These are phyloP conservation scores for Ginglymostoma cirratum DNA, from an alignment of 2,113 vertebrate species.

Conservation along the genomic window DNA sequence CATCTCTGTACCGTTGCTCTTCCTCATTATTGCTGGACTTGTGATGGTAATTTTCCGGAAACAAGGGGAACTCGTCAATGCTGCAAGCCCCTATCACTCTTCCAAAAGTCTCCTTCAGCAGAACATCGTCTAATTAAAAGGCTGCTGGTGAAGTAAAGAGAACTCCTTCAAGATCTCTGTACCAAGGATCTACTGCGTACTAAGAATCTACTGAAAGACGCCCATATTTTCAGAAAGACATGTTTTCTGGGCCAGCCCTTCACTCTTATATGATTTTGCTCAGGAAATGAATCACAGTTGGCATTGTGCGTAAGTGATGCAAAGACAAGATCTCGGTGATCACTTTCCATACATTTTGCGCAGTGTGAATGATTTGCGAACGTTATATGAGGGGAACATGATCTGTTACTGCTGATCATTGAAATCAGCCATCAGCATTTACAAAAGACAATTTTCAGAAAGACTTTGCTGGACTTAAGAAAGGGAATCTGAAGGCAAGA, in stretches of 20 bases:
- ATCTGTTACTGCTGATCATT: background rate
- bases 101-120: background rate
- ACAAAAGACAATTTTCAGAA: background rate
- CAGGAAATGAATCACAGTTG: background rate
- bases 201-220: background rate
- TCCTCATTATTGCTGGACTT: background rate
- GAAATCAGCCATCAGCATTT: background rate
- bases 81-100: background rate
- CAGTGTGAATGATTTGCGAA: too few species aligned
- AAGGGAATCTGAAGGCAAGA: background rate
- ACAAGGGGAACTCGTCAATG: rapidly evolving
- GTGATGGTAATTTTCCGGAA: background rate
- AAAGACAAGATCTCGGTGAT: background rate
- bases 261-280: background rate
- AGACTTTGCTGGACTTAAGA: background rate
- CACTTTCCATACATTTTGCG: background rate
- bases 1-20: background rate
- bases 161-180: background rate
- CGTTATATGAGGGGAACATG: background rate
- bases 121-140: background rate
- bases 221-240: background rate
- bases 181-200: background rate
- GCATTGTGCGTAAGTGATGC: background rate
- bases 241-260: background rate
- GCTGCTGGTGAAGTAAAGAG: background rate